Evolutionary conservation across 2,888 invertebrate species (phyloP).

Genomic region (Drosophila quinaria): DNA sequence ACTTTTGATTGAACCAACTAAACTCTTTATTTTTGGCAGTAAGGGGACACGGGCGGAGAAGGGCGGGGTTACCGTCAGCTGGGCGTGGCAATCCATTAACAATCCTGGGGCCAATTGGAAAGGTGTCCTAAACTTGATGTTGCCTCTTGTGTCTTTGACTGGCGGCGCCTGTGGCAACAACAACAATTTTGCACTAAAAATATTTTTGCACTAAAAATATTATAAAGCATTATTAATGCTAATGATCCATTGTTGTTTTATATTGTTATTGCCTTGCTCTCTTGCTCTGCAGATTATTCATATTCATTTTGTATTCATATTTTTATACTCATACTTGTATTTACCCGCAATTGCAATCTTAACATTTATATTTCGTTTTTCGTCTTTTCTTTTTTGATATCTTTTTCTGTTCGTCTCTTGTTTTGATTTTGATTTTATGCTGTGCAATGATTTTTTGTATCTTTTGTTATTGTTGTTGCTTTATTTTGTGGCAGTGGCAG

Average conservation of each 20-base stretch:
- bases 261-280: constrained; percentile 1
- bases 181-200: constrained; percentile 22
- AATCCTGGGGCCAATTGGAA: constrained; percentile 59
- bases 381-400: constrained; percentile 5
- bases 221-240: constrained; percentile 51
- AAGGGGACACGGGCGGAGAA: not conserved
- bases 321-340: constrained; percentile 19
- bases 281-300: constrained; percentile 16
- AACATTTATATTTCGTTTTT: constrained; percentile 27
- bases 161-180: constrained; percentile 47
- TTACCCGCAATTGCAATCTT: constrained; percentile 44
- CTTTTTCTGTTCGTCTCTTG: not conserved
- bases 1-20: constrained; percentile 18
- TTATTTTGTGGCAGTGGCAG: constrained; percentile 16
- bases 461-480: constrained; percentile 13
- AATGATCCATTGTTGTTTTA: constrained; percentile 59
- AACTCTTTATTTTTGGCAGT: not conserved
- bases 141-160: constrained; percentile 5
- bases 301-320: constrained; percentile 15
- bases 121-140: constrained; percentile 51
- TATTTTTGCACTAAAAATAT: constrained; percentile 20
- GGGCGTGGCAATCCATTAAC: constrained; percentile 56
- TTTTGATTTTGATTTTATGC: constrained; percentile 46
- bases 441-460: constrained; percentile 56
- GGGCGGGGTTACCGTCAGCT: not conserved